Percentiles rank a stretch among this genome's conserved stretches.
These are phyloP conservation scores for Bufotes viridis DNA, from an alignment of 2,797 vertebrate genomes.

Conservation along the genomic window DNA sequence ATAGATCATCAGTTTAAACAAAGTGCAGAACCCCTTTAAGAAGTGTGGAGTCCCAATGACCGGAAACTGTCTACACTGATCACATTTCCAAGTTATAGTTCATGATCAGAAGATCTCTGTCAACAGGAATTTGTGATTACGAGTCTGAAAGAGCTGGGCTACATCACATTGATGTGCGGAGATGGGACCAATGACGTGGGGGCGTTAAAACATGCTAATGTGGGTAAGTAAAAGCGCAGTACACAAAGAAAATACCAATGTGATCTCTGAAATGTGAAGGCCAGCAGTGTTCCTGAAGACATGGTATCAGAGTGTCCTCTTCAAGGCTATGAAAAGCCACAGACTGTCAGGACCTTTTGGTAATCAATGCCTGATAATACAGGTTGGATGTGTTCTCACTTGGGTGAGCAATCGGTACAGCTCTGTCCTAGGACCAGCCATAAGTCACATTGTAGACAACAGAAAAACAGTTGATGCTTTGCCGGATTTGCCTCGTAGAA, in stretches of 20 bases:
- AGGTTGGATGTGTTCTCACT: too few relatives aligned
- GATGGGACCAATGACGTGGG: constrained; percentile 98
- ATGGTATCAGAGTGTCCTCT: background rate
- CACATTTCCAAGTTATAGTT: background rate
- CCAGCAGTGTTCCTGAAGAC: background rate
- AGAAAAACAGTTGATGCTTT: too few relatives aligned
- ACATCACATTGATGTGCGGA: constrained; percentile 93
- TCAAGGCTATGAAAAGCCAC: background rate
- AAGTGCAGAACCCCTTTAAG: too few relatives aligned
- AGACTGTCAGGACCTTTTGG: background rate
- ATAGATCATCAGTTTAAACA: too few relatives aligned
- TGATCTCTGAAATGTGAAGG: background rate
- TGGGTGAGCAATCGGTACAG: too few relatives aligned
- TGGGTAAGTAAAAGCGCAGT: constrained; percentile 79
- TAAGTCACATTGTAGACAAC: too few relatives aligned
- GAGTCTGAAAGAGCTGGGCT: constrained; percentile 91
- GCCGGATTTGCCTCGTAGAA: too few relatives aligned
- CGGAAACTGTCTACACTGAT: background rate
- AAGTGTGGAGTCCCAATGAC: too few relatives aligned
- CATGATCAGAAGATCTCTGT: background rate
- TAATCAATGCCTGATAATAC: too few relatives aligned
- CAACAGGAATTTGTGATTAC: constrained; percentile 94
- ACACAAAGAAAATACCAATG: background rate
- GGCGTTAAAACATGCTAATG: constrained; percentile 94
- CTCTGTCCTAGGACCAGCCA: too few relatives aligned